Conservation (phyloP, 2,888 invertebrate genomes). For the Exephanes ischioxanthus region DNA sequence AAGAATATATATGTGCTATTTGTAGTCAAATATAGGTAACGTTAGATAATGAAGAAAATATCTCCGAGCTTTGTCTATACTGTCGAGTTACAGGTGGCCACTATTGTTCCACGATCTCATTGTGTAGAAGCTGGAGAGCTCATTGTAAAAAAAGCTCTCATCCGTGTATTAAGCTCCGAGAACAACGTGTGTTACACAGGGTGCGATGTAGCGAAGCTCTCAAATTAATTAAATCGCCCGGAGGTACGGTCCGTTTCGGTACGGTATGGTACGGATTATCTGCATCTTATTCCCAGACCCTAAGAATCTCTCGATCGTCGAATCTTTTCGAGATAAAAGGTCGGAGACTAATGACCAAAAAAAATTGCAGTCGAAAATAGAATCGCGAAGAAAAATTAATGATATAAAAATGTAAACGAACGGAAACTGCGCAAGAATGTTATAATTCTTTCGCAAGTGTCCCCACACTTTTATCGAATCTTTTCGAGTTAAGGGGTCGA, state of each 20-base stretch:
- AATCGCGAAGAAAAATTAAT: too few relatives aligned
- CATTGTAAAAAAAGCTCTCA: constrained; percentile 39
- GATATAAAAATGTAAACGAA: background rate
- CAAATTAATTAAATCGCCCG: constrained; percentile 50
- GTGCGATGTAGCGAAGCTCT: constrained; percentile 27
- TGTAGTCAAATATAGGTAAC: background rate
- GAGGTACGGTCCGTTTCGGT: background rate
- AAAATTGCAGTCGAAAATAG: too few relatives aligned
- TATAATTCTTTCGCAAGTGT: background rate
- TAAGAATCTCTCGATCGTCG: background rate
- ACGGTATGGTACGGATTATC: background rate
- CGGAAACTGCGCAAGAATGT: constrained; percentile 6
- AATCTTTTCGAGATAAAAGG: too few relatives aligned
- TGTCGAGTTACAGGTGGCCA: constrained; percentile 41
- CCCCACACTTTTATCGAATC: background rate
- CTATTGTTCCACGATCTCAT: constrained; percentile 32
- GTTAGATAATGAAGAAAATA: background rate
- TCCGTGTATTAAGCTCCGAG: background rate
- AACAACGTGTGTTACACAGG: background rate
- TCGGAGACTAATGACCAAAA: too few relatives aligned
- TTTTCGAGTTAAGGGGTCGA: too few relatives aligned
- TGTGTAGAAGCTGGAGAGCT: constrained; percentile 15
- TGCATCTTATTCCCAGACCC: background rate
- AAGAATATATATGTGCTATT: background rate
- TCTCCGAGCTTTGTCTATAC: constrained; percentile 4